Conservation (phyloP, 2,888 invertebrate species). For the Dilophus febrilis region DNA sequence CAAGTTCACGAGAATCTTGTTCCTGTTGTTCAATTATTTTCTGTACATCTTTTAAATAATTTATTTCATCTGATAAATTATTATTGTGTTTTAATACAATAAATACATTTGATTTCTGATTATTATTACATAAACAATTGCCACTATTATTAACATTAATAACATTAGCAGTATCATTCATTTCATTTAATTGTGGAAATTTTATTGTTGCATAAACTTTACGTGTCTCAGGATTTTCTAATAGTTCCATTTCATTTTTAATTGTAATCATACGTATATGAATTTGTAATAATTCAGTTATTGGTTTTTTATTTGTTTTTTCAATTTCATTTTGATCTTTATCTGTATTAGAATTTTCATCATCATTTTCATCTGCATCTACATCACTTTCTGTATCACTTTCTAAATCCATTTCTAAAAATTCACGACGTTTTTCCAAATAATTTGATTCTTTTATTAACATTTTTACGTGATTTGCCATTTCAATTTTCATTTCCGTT, state of each 20-base stretch:
- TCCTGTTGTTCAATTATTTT: constrained; percentile 24
- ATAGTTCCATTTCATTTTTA: constrained; percentile 37
- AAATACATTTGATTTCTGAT: too few relatives aligned
- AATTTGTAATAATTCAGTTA: constrained; percentile 35
- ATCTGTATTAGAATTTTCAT: not conserved
- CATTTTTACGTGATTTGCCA: constrained; percentile 34
- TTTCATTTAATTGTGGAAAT: constrained; percentile 12
- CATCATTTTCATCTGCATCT: constrained; percentile 13
- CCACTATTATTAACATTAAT: constrained; percentile 1
- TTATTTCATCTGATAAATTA: constrained; percentile 30
- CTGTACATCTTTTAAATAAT: constrained; percentile 29
- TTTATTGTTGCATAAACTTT: constrained; percentile 28
- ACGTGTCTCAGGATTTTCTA: constrained; percentile 41
- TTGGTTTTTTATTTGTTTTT: constrained; percentile 9
- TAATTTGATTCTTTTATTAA: constrained; percentile 36
- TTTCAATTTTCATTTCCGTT: constrained; percentile 32
- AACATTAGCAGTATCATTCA: too few relatives aligned
- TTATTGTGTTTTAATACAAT: constrained; percentile 32
- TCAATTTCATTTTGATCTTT: not conserved
- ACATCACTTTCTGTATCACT: constrained; percentile 25
- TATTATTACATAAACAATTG: too few relatives aligned
- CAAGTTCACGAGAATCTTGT: too few relatives aligned
- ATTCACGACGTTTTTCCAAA: constrained; percentile 32
- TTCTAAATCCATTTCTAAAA: constrained; percentile 27
- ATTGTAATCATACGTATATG: constrained; percentile 39